A percentile compares a stretch with the other conserved stretches of the same genome.
Evolutionary conservation across 1,140 invertebrate genomes (phyloP).

Genomic region (Diuraphis noxia): DNA sequence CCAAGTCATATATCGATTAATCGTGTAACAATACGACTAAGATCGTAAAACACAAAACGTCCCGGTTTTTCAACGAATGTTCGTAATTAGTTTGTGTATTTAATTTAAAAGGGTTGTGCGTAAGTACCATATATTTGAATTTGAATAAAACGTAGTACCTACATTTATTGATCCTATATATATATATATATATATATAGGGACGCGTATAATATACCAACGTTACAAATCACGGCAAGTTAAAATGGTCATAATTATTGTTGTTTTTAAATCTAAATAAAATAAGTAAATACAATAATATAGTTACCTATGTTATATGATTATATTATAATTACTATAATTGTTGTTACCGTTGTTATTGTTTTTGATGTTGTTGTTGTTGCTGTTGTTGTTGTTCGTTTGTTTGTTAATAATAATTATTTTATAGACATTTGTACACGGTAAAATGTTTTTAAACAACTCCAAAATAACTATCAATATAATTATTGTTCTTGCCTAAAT

Average conservation of each 20-base stretch:
- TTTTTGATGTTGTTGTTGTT: neutral
- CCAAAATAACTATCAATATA: neutral
- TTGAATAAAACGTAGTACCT: neutral
- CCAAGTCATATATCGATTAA: neutral
- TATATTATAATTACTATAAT: neutral
- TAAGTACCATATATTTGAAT: neutral
- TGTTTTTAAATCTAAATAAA: constrained; percentile 6
- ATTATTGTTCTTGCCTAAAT: neutral
- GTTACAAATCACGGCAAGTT: neutral
- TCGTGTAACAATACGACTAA: neutral
- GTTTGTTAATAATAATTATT: neutral
- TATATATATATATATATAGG: neutral
- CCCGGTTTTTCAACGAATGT: neutral
- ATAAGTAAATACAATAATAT: neutral
- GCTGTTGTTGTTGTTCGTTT: neutral
- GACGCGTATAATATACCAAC: neutral
- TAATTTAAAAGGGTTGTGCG: neutral
- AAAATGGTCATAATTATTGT: neutral
- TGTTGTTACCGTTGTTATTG: neutral
- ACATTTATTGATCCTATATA: neutral
- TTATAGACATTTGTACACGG: neutral
- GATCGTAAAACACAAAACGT: neutral
- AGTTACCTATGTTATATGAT: neutral
- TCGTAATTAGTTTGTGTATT: neutral
- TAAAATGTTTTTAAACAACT: neutral